phyloP scores from a whole-genome alignment of 2,888 invertebrate genomes.

The Parnassius orleans region DNA sequence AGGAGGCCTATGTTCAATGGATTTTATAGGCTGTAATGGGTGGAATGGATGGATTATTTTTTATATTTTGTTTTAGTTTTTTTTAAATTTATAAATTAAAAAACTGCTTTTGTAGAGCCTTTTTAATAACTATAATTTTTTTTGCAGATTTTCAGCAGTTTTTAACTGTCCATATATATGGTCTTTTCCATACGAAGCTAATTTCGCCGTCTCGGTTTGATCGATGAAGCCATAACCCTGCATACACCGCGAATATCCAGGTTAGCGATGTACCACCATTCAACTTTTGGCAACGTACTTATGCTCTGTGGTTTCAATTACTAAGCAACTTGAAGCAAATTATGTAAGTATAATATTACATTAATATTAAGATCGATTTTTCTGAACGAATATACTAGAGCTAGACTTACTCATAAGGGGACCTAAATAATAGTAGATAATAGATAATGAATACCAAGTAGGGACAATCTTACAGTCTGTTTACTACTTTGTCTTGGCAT shows the following conservation, averaged over 20 bases:
- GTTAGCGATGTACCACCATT: constrained; percentile 38
- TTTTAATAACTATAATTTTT: too few relatives aligned
- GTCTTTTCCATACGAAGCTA: constrained; percentile 40
- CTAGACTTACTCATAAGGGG: not conserved
- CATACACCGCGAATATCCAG: constrained; percentile 35
- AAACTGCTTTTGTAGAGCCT: too few relatives aligned
- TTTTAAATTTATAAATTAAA: too few relatives aligned
- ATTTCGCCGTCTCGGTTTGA: constrained; percentile 31
- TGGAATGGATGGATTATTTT: too few relatives aligned
- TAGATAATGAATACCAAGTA: too few relatives aligned
- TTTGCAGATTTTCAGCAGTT: constrained; percentile 35
- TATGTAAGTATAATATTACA: constrained; percentile 8
- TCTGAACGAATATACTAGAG: not conserved
- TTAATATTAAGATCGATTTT: not conserved
- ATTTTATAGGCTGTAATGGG: too few relatives aligned
- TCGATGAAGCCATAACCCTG: constrained; percentile 37
- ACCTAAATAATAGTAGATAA: not conserved
- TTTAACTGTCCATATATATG: constrained; percentile 52
- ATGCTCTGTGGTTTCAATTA: constrained; percentile 36
- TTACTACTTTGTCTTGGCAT: too few relatives aligned
- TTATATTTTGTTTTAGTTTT: too few relatives aligned
- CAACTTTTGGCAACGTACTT: constrained; percentile 39
- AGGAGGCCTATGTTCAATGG: too few relatives aligned
- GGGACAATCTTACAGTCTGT: too few relatives aligned
- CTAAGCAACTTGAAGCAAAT: constrained; percentile 3